These are phyloP conservation scores for Phorcus lineatus DNA, from an alignment of 2,888 invertebrate species.

Conservation along the genomic window DNA sequence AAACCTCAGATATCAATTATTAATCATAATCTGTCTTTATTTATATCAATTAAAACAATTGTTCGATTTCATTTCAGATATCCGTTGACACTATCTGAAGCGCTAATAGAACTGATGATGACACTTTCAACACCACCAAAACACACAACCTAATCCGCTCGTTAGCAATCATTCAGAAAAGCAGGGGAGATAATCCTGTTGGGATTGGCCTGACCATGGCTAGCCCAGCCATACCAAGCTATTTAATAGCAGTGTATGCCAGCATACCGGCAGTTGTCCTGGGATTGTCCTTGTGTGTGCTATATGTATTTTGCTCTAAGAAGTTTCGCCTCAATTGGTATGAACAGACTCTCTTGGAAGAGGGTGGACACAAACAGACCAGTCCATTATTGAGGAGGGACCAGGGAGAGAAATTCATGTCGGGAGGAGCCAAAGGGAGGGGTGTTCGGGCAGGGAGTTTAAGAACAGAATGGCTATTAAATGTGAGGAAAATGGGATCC, in stretches of 20 bases:
- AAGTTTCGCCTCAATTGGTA: slow-evolving; percentile 80
- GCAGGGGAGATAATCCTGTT: not conserved
- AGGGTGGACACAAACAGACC: slow-evolving; percentile 44
- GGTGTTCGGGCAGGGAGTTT: slow-evolving; percentile 45
- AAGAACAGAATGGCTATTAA: slow-evolving; percentile 52
- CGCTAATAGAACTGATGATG: too few relatives aligned
- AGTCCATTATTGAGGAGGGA: slow-evolving; percentile 19
- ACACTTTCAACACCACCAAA: too few relatives aligned
- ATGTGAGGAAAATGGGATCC: slow-evolving; percentile 61
- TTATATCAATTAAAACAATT: too few relatives aligned
- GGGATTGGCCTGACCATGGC: slow-evolving; percentile 10
- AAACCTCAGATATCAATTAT: too few relatives aligned
- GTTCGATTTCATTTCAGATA: too few relatives aligned
- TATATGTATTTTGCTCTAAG: slow-evolving; percentile 79
- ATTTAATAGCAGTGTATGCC: slow-evolving; percentile 42
- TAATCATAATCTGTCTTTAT: too few relatives aligned
- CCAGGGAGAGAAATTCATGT: slow-evolving; percentile 24
- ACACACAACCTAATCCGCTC: too few relatives aligned
- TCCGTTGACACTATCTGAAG: too few relatives aligned
- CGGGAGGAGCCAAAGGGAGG: slow-evolving; percentile 35
- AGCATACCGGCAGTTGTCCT: slow-evolving; percentile 42
- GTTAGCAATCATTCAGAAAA: too few relatives aligned
- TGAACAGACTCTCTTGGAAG: slow-evolving; percentile 79
- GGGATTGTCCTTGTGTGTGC: slow-evolving; percentile 56
- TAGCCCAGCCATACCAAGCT: slow-evolving; percentile 23